A percentile compares a stretch with the other conserved stretches of the same genome.
Evolutionary conservation across 2,113 vertebrate genomes (phyloP).

Genomic region (Syngnathus floridae): DNA sequence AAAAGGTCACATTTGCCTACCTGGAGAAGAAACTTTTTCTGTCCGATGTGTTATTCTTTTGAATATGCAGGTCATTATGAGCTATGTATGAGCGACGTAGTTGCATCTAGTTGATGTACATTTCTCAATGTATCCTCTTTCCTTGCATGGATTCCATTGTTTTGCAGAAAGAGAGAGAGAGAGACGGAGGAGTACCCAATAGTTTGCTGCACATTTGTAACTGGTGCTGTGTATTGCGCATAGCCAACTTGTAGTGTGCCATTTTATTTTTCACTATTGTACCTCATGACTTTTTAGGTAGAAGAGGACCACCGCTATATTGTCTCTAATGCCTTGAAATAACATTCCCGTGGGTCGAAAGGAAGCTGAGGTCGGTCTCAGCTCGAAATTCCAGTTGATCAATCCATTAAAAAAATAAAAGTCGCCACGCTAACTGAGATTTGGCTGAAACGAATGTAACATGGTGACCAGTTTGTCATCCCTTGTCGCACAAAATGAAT

Average conservation of each 20-base stretch:
- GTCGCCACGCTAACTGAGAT: conserved; percentile 46
- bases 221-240: conserved; percentile 42
- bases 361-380: conserved; percentile 26
- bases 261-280: conserved; percentile 37
- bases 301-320: conserved; percentile 46
- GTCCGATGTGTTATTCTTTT: conserved; percentile 38
- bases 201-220: conserved; percentile 47
- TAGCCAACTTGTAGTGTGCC: conserved; percentile 60
- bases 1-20: conserved; percentile 31
- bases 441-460: conserved; percentile 53
- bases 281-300: conserved; percentile 51
- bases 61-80: conserved; percentile 41
- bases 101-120: conserved; percentile 38
- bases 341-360: conserved; percentile 49
- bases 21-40: conserved; percentile 26
- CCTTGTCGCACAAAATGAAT: conserved; percentile 57
- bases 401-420: conserved; percentile 33
- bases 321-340: conserved; percentile 51
- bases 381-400: conserved; percentile 20
- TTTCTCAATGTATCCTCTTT: conserved; percentile 51
- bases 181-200: conserved; percentile 24
- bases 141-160: conserved; percentile 53
- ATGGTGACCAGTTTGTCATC: conserved; percentile 52
- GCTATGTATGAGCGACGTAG: conserved; percentile 50
- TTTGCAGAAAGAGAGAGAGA: conserved; percentile 44